These are phyloP conservation scores for Diadema setosum DNA, from an alignment of 35 echinoderm and acorn worm species.

Conservation along the genomic window DNA sequence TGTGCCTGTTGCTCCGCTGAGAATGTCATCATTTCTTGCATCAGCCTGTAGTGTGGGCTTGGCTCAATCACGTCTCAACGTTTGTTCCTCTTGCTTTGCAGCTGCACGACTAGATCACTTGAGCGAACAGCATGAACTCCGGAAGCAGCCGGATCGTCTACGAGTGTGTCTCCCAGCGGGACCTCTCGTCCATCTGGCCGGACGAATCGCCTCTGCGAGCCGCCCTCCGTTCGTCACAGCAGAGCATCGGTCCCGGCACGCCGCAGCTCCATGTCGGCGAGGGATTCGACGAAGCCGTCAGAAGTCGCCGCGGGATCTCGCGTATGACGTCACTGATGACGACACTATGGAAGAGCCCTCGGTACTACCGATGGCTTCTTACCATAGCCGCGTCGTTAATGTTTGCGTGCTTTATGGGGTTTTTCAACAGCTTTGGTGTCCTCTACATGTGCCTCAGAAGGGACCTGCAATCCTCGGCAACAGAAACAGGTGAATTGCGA, in stretches of 20 bases:
- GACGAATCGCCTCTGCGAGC: neutral
- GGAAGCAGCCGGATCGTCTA: neutral
- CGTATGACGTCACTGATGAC: neutral
- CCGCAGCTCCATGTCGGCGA: neutral
- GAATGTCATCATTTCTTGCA: too few relatives aligned
- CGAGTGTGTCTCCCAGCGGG: neutral
- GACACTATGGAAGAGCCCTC: neutral
- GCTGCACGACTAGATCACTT: too few relatives aligned
- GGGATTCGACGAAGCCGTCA: neutral
- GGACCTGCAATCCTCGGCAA: neutral
- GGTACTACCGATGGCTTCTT: neutral
- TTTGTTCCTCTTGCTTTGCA: too few relatives aligned
- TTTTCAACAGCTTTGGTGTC: constrained; percentile 9
- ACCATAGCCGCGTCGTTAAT: neutral
- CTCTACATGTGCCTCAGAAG: neutral
- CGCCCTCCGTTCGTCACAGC: neutral
- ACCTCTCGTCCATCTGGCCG: neutral
- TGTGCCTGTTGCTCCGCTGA: too few relatives aligned
- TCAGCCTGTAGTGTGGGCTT: too few relatives aligned
- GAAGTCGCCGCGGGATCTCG: neutral
- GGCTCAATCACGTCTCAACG: too few relatives aligned
- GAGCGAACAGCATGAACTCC: neutral
- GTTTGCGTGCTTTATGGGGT: neutral
- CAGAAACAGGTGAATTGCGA: constrained; percentile 2
- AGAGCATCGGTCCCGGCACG: neutral